Evolutionary conservation across 2,113 vertebrate genomes (phyloP), one percentile per base, ranked within the genome.

Genomic region (Dipodomys spectabilis): DNA sequence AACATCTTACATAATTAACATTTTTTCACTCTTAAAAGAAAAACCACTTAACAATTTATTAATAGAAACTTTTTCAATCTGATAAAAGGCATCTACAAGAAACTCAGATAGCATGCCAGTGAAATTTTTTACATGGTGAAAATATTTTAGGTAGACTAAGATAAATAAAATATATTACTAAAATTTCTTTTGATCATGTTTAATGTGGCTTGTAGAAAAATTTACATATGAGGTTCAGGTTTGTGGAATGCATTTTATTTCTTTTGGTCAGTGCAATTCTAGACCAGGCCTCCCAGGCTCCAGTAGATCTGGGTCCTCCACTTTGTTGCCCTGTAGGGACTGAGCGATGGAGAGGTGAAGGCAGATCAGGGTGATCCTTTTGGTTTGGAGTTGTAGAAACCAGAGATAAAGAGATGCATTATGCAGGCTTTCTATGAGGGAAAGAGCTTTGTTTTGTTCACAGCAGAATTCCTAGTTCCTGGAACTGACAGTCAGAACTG

Each of bases 141-240:
- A 53, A 86, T 88, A 22, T 57, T 79, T 95, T 44, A 16, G 13
- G 23, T 87, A 80, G 53, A 77, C 72, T 94, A 39, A 4, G 15
- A 45, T 92, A 67, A 79, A 83, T 92, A 67, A 79, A 83, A n/a
- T 88, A 80, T 67, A 71, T 74, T 30, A 35, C 27, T 64, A 39
- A 81, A 80, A 32, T 35, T 60, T 35, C 53, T 72, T 85, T 88
- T 67, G 35, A 74, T 4, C 71, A 6, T 86, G 81, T 91, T 85
- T 88, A 82, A 49, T 75, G 44, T 93, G 90, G 4, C 57, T 78
- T 6, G 69, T 86, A 88, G 67, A 49, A 75, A 72, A 65, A 53
- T 73, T 77, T 69, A 62, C 30, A 30, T 93, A 19, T 57, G 22
- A 45, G 8, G 53, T 23, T 85, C 12, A 25, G 6, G 4, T 82